Evolutionary conservation across 2,797 vertebrate species (phyloP), one percentile per base, ranked within the genome.

Genomic region (Rhadinocentrus ornatus): DNA sequence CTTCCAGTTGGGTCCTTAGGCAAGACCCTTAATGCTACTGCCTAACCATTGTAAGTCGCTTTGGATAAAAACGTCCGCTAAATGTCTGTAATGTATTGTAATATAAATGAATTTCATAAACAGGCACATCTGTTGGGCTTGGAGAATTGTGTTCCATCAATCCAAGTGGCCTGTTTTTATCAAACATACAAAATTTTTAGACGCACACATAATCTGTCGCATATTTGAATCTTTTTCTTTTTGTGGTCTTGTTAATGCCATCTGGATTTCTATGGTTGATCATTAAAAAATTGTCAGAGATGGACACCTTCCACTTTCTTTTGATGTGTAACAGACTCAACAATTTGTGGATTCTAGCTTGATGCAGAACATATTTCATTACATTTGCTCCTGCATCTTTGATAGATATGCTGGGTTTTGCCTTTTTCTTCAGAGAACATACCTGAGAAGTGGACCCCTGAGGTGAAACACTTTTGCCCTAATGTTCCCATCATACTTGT

Each of bases 401-500:
- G 10, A 76, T 26, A 34, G 46, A 29, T 80, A 34, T 61, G 18
- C 11, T 65, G 7, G 72, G 2, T 62, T 63, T 71, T 62, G 6
- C 80, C 56, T 6, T 22, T 5, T 60, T 60, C 48, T 71, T 2
- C 80, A 99, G 98, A 99, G 95, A 99, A 99, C 93, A 99, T 99
- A 90, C 98, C 98, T 63, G 98, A 99, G 91, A 99, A 99, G 83
- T 99, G 97, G 97, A 98, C 97, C 77, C 98, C 97, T 0, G 98
- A 99, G 90, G 97, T 99, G 72, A 99, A 99, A 93, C 98, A 99
- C 91, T 99, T 99, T 91, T 99, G 98, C 84, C 98, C 98, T 69
- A 99, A 98, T 0, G 97, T 99, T 91, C 98, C 98, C 89, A 99
- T 99, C 83, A 99, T 99, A 84, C 93, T 99, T 76, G 98, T 99